phyloP scores from a whole-genome alignment of 2,888 invertebrate genomes.

The Leptopilina drosophilae region DNA sequence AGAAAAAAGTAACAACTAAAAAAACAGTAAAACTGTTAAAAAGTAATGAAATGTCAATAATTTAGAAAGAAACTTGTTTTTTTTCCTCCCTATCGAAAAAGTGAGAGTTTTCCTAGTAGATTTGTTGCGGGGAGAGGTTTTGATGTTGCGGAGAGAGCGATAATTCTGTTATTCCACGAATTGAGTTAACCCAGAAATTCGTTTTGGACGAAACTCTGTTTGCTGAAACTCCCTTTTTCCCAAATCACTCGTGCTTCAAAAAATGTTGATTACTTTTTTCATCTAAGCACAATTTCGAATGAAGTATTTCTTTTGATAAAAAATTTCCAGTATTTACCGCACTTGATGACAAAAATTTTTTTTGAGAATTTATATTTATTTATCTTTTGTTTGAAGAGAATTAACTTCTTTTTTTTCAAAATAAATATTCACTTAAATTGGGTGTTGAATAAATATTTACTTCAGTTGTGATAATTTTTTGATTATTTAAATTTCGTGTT shows the following conservation, averaged over 20 bases:
- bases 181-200: slow-evolving; percentile 23
- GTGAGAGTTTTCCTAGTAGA: neutral
- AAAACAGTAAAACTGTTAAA: neutral
- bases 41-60: neutral
- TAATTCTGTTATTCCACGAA: slow-evolving; percentile 20
- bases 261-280: slow-evolving; percentile 30
- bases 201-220: slow-evolving; percentile 11
- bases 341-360: too few species aligned
- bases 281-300: neutral
- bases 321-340: too few species aligned
- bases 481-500: too few species aligned
- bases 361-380: too few species aligned
- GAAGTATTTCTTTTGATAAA: too few species aligned
- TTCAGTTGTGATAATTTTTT: too few species aligned
- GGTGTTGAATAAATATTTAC: too few species aligned
- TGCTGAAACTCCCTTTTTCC: slow-evolving; percentile 16
- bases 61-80: neutral
- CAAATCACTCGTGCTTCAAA: slow-evolving; percentile 10
- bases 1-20: too few species aligned
- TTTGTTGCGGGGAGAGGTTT: neutral
- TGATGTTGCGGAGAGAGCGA: neutral
- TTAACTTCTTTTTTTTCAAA: too few species aligned
- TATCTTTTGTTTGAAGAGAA: too few species aligned
- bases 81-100: too few species aligned
- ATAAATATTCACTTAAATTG: too few species aligned